Base-by-base conservation (phyloP, 92 coral and sea anemone species). In the Heteractis magnifica region DNA sequence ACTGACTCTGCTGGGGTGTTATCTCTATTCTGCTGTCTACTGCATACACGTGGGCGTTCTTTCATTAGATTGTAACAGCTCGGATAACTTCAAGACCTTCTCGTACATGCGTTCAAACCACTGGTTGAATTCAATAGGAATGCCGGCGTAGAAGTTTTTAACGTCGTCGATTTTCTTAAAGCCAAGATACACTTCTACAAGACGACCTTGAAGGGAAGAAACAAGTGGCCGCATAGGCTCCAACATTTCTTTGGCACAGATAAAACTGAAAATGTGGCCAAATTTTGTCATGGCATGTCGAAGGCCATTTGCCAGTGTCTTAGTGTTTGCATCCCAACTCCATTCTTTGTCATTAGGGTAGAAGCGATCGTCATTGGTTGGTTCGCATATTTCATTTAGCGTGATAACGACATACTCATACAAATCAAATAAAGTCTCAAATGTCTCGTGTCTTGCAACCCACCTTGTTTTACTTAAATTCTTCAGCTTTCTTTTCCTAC, bases 261-360 rank as follows among this genome's bases (percentile, higher is more conserved):
- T 72, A 83, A 88, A 90, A 74, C 86, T 90, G 91, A 90, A 60
- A 86, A 90, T 90, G 56, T 55, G n/a, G 72, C 87, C 89, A 84
- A 87, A 84, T 83, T 87, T 51, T 79, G 80, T 87, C 87, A 87
- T 79, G 68, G 68, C 81, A 55, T 89, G 89, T 76, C 84, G 86
- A 85, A 90, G 91, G 80, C 94, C 94, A 90, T 84, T 87, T 52
- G 87, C 94, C 85, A 90, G 78, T 52, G 89, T 84, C 83, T 85
- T 87, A 71, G 91, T 90, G 76, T 84, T 84, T 72, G 81, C 70
- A 82, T 91, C 89, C 83, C 89, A 88, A 85, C 87, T 84, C 94
- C 91, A 85, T 34, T 80, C 86, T 79, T 88, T 80, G 20, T 77
- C 70, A 73, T 82, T 70, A 11, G 86, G 86, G 70, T 83, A 78